Conservation (phyloP, 1,140 invertebrate genomes). For the Oscheius sp. region DNA sequence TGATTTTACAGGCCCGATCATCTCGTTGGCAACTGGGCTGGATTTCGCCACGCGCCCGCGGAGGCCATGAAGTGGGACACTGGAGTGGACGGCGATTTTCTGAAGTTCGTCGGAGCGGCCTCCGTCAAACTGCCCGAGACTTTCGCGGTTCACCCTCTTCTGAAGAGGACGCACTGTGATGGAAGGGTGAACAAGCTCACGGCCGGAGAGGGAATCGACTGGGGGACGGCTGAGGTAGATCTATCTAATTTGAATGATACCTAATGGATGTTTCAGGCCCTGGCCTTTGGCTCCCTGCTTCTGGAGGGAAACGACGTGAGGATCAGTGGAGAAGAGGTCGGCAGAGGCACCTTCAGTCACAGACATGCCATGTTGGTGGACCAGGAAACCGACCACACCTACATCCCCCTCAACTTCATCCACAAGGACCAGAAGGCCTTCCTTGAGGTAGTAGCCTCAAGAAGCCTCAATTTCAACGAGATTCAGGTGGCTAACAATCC, state of each 20-base stretch:
- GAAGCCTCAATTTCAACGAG: no score
- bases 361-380: constrained; percentile 88
- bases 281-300: constrained; percentile 79
- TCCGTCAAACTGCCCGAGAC: constrained; percentile 66
- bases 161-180: constrained; percentile 75
- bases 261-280: no score
- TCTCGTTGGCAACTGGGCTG: constrained; percentile 76
- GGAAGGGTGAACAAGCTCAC: constrained; percentile 72
- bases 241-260: no score
- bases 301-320: constrained; percentile 80
- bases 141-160: constrained; percentile 71
- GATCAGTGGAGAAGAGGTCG: constrained; percentile 93
- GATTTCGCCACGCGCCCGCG: constrained; percentile 71
- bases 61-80: constrained; percentile 82
- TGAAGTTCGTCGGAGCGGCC: constrained; percentile 77
- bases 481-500: constrained; percentile 93
- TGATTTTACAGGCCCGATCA: constrained; percentile 72
- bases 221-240: constrained; percentile 95
- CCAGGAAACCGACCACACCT: constrained; percentile 78
- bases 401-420: constrained; percentile 82
- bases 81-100: constrained; percentile 72
- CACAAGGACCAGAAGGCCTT: constrained; percentile 67
- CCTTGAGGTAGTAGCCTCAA: no score
- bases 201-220: constrained; percentile 76
- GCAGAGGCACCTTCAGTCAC: constrained; percentile 91